Base-by-base conservation (phyloP, 2,113 vertebrate genomes). In the Scophthalmus maximus region DNA sequence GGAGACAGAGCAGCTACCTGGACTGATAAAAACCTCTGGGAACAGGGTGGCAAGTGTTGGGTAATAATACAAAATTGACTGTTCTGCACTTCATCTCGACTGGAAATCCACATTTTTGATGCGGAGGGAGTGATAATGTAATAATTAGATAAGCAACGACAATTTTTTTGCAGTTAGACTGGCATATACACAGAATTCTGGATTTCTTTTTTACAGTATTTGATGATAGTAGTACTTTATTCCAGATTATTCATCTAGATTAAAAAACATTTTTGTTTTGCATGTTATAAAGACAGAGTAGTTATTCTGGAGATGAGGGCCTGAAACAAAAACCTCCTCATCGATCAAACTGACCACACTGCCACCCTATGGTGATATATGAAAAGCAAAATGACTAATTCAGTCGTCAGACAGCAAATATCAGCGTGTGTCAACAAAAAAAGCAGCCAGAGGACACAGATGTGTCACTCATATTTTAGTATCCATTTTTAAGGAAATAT, bases 311-410 rank as follows among this genome's bases (percentile, higher is more conserved):
- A 5, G 8, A 5, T 15, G n/a, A 38, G 18, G 23, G 12, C 26
- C 30, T 51, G 50, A 55, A 52, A 22, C 10, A 20, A 9, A 20
- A 56, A 23, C 14, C 32, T 47, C 14, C 32, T 47, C 22, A 60
- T 58, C 5, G 6, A 70, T 73, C n/a, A 60, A 72, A 70, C 65
- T 78, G 68, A 79, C 68, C 68, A 79, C 72, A 80, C 81, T 86
- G 89, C 88, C 90, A 76, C 71, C 92, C 81, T 18, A 60, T 86
- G 92, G 88, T 29, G 36, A 55, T 91, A 44, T 85, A 83, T 20
- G 51, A 64, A 61, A 59, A 36, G 42, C 20, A n/a, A 40, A 52
- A 73, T 62, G 34, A 68, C n/a, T 20, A 56, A 76, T 30, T n/a
- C 25, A 30, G 25, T 68, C 30, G 27, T 62, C 30, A 64, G 23